These are phyloP conservation scores for Athalia rosae DNA, from an alignment of 2,888 invertebrate genomes.

Conservation along the genomic window DNA sequence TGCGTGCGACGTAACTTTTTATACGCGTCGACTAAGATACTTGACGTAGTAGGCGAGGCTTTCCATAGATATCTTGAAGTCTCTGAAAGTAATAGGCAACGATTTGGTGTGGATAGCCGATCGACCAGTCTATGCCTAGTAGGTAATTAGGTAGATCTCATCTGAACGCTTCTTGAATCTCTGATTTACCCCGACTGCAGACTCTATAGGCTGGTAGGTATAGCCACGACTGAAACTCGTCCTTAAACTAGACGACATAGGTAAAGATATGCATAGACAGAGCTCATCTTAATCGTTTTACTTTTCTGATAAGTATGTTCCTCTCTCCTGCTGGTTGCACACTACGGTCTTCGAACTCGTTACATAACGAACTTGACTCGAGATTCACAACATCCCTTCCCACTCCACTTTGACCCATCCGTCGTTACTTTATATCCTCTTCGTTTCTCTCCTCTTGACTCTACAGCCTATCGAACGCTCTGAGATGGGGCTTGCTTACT, in stretches of 20 bases:
- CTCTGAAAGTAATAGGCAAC: conserved; percentile 4
- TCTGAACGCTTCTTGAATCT: conserved; percentile 21
- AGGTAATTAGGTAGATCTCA: conserved; percentile 38
- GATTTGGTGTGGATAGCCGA: conserved; percentile 3
- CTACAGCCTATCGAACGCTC: conserved; percentile 12
- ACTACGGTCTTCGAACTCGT: neutral
- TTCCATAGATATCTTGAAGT: neutral
- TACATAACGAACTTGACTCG: conserved; percentile 21
- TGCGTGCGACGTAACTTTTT: neutral
- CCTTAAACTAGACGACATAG: neutral
- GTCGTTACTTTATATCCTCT: conserved; percentile 3
- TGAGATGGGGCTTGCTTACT: conserved; percentile 18
- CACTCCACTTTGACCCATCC: conserved; percentile 6
- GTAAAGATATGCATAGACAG: too few relatives aligned
- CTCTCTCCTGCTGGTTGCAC: neutral
- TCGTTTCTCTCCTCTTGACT: neutral
- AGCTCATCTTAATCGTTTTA: conserved; percentile 15
- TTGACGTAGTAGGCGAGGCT: neutral
- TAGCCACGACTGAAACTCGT: neutral
- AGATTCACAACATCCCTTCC: conserved; percentile 19
- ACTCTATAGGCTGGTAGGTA: conserved; percentile 2
- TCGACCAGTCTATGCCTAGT: conserved; percentile 30
- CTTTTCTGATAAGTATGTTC: conserved; percentile 14
- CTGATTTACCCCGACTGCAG: conserved; percentile 20
- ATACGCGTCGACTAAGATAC: neutral